Percentiles rank a stretch among this genome's conserved stretches.
Conservation (phyloP, 2,797 vertebrate species). For the Chaenodraco wilsoni region DNA sequence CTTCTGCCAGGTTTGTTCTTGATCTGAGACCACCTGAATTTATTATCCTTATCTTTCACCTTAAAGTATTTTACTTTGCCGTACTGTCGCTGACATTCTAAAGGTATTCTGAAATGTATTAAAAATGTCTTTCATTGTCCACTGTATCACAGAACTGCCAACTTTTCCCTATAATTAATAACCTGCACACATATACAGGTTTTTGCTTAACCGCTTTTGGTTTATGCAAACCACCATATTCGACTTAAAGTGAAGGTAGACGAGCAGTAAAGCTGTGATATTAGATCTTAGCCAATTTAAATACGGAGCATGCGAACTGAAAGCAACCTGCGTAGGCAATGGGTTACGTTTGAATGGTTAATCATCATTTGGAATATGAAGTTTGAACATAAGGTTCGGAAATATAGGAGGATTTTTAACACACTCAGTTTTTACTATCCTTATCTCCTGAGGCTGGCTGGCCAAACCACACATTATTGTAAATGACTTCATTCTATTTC, state of each 20-base stretch:
- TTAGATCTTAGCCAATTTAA: background rate
- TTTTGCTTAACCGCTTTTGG: background rate
- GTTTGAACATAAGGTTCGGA: background rate
- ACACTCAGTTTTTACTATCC: background rate
- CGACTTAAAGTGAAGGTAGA: background rate
- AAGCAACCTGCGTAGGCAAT: too few relatives aligned
- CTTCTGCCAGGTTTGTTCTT: too few relatives aligned
- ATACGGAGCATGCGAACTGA: background rate
- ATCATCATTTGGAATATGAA: background rate
- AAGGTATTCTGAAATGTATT: too few relatives aligned
- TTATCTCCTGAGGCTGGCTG: background rate
- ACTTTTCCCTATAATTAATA: background rate
- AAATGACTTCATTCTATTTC: constrained; percentile 17
- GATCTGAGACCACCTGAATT: too few relatives aligned
- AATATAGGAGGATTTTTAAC: background rate
- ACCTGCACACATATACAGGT: background rate
- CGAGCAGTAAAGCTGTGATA: background rate
- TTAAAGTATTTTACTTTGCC: background rate
- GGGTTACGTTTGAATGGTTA: background rate
- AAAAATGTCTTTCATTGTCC: background rate
- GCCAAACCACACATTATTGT: background rate
- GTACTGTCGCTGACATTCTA: background rate
- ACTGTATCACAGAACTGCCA: background rate
- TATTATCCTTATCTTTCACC: too few relatives aligned
- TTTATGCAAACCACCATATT: background rate